Evolutionary conservation across 1,140 invertebrate genomes (phyloP), one percentile per base, ranked within the genome.

Genomic region (Lucilia cuprina): DNA sequence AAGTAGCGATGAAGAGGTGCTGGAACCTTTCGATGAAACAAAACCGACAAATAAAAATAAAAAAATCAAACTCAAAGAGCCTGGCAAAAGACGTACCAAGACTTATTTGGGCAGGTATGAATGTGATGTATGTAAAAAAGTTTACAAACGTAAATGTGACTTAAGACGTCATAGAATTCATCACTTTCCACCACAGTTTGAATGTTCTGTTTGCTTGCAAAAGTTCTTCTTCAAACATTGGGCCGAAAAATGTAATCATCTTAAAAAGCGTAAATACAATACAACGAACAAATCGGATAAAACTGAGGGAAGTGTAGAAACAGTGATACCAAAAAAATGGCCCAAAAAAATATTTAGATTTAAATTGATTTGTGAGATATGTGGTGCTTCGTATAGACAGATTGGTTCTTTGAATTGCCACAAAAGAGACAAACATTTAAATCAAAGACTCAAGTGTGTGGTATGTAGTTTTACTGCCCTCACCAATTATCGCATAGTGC

Each of bases 101-200:
- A n/a, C 14, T n/a, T 60, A 60, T 70, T 70, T 70, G 19, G 65
- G n/a, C n/a, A 41, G 8, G 2, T 50, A 49, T 10, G 19, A 19
- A 30, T 80, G 77, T 50, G 77, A 80, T 49, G 47, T 80, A 25
- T 80, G 77, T 21, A 21, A 80, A 10, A 49, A 50, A 50, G n/a
- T 21, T 4, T 80, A 49, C 47, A 47, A 49, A 14, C 41, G 77
- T 25, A 47, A 21, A 5, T 21, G n/a, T n/a, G 77, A 80, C n/a
- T 49, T 49, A 30, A 21, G 19, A 8, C 77, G 77, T 21, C 77
- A 80, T 80, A n/a, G 19, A 13, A 25, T 49, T 25, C n/a, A 49
- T 21, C 77, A 80, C 21, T 80, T 80, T 13, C 77, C 77, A 13
- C 77, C 77, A 2, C 9, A 80, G 13, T 25, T 49, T 80, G 2